Evolutionary conservation across 2,888 invertebrate genomes (phyloP).

Genomic region (Scrobipalpa atriplicella): DNA sequence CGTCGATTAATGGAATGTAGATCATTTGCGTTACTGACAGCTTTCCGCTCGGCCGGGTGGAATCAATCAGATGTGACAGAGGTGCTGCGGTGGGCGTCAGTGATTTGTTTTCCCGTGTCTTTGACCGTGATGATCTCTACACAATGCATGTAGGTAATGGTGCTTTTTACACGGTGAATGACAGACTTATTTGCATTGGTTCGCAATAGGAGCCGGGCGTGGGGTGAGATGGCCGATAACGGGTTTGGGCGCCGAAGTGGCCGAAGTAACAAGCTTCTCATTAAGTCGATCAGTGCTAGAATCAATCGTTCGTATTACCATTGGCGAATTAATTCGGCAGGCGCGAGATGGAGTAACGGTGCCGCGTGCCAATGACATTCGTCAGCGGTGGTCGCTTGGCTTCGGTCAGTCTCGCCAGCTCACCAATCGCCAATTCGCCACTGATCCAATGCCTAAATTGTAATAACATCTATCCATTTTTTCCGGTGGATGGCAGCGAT

Average conservation of each 20-base stretch:
- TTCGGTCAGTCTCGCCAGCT: slow-evolving; percentile 44
- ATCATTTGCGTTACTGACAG: slow-evolving; percentile 54
- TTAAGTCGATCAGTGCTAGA: slow-evolving; percentile 72
- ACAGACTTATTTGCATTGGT: slow-evolving; percentile 45
- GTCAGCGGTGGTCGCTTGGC: slow-evolving; percentile 65
- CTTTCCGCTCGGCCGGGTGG: slow-evolving; percentile 52
- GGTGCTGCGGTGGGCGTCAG: slow-evolving; percentile 44
- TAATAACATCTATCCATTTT: slow-evolving; percentile 6
- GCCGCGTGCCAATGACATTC: slow-evolving; percentile 79
- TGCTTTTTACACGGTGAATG: slow-evolving; percentile 38
- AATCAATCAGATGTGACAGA: slow-evolving; percentile 52
- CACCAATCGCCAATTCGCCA: slow-evolving; percentile 28
- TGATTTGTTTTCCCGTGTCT: slow-evolving; percentile 59
- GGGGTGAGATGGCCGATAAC: slow-evolving; percentile 68
- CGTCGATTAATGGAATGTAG: slow-evolving; percentile 46
- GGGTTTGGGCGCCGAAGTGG: slow-evolving; percentile 59
- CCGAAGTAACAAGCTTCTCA: slow-evolving; percentile 69
- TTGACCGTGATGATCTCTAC: slow-evolving; percentile 64
- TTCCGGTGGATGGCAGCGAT: background rate
- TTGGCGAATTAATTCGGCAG: slow-evolving; percentile 80
- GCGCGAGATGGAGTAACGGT: slow-evolving; percentile 80
- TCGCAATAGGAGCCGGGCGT: slow-evolving; percentile 50
- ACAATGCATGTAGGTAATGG: slow-evolving; percentile 56
- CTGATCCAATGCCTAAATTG: slow-evolving; percentile 4
- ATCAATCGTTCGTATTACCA: slow-evolving; percentile 72